phyloP scores from a whole-genome alignment of 2,113 vertebrate species.

The Capricornis sumatraensis region DNA sequence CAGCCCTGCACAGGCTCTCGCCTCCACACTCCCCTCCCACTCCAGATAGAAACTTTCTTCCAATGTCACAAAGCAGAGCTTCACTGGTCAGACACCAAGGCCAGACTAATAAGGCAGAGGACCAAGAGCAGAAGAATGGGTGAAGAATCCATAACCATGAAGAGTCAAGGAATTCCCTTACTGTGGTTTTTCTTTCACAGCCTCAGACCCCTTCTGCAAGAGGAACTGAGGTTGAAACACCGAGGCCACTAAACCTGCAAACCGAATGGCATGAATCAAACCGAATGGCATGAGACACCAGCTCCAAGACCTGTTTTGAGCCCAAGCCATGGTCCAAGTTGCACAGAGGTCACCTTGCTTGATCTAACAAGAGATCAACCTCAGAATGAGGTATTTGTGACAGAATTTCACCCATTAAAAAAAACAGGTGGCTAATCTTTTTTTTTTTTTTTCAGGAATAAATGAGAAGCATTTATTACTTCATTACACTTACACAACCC shows the following conservation, averaged over 20 bases:
- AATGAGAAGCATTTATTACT: conserved; percentile 12
- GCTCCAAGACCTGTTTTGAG: conserved; percentile 1
- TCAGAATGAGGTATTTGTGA: not conserved
- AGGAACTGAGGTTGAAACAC: not conserved
- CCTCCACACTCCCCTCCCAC: not conserved
- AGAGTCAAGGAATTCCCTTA: not conserved
- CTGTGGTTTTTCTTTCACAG: not conserved
- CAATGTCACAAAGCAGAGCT: not conserved
- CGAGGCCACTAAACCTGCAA: not conserved
- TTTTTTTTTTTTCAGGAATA: not conserved
- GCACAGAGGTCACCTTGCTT: not conserved
- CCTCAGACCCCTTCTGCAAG: not conserved
- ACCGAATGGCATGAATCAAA: not conserved
- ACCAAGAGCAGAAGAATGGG: not conserved
- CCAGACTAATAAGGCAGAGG: not conserved
- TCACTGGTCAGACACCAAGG: not conserved
- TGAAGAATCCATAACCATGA: not conserved
- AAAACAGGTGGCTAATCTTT: conserved; percentile 13
- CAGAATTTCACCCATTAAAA: not conserved
- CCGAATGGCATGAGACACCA: not conserved
- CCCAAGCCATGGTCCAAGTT: not conserved
- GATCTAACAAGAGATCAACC: not conserved
- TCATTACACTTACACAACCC: not conserved
- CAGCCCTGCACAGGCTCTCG: not conserved
- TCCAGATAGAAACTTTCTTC: not conserved